Base-by-base conservation (phyloP, 2,888 invertebrate species). In the Caenorhabditis sinica region DNA sequence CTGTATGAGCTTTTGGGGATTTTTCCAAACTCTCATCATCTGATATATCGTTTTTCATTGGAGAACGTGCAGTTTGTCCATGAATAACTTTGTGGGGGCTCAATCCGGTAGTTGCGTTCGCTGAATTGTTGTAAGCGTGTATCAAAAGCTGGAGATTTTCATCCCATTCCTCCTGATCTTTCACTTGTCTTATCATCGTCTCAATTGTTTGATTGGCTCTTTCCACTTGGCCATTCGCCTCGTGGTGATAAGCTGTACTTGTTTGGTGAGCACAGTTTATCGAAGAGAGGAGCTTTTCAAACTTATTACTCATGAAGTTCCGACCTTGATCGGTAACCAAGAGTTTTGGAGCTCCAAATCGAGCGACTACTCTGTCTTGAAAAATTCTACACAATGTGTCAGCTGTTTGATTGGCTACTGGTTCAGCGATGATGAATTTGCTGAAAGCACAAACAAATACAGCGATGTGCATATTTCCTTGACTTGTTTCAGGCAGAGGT, bases 151-250 rank as follows among this genome's bases (percentile, higher is more conserved):
- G n/a, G n/a, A n/a, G n/a, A n/a, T n/a, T n/a, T n/a, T n/a, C n/a
- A n/a, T 74, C 74, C 74, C 74, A 74, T 2, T 74, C 49, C 15
- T 49, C 33, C 11, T n/a, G 1, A 30, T 51, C 40, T 11, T 11
- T 11, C 0, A 15, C 13, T 30, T 58, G 58, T 8, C 58, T 8
- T 28, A 58, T 17, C 58, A 58, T 60, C 25, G 5, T 15, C 15
- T 58, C 68, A 1, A 77, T 33, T 1, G 69, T 76, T 3, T 68
- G 53, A 43, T 76, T 76, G 2, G 56, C 66, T n/a, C 68, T 1
- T 43, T 76, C 76, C 9, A 56, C 66, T 30, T 51, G 49, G 8
- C 76, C 76, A 51, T 76, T 76, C 2, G 76, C 45, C 45, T 76
- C 66, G 45, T 76, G 76, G n/a, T 76, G 76, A 25, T 76, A 76